Conservation (phyloP, 2,797 vertebrate species). For the Avahi laniger region DNA sequence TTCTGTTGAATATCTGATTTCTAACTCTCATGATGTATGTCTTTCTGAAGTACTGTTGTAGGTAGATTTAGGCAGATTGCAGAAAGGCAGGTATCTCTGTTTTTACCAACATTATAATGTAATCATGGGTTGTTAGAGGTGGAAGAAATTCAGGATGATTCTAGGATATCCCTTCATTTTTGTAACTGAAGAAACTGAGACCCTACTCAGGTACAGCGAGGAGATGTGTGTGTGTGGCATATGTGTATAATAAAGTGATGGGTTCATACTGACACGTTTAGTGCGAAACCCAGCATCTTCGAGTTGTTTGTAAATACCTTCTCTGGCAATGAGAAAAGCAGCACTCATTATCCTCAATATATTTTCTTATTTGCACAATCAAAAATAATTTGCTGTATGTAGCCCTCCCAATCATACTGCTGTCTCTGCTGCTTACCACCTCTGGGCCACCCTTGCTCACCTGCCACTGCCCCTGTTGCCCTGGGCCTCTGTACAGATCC, state of each 20-base stretch:
- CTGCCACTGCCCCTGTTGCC: neutral
- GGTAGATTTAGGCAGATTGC: neutral
- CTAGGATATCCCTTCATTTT: neutral
- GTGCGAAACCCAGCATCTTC: neutral
- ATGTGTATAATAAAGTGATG: neutral
- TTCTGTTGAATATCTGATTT: neutral
- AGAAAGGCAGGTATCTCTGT: constrained; percentile 20
- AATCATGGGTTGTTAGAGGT: neutral
- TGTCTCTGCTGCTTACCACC: neutral
- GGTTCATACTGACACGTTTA: neutral
- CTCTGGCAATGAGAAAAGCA: neutral
- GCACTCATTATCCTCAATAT: neutral
- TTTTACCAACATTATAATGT: constrained; percentile 11
- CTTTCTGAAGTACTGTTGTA: constrained; percentile 13
- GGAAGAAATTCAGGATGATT: neutral
- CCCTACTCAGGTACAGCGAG: neutral
- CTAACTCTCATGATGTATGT: neutral
- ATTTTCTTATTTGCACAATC: neutral
- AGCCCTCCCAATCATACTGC: neutral
- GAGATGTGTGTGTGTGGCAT: neutral
- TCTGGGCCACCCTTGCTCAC: neutral
- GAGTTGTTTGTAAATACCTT: neutral
- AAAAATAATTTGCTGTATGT: neutral
- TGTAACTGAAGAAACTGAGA: neutral
- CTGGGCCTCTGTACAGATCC: neutral